Percentiles rank a stretch among this genome's conserved stretches.
phyloP scores from a whole-genome alignment of 2,797 vertebrate genomes.

The Hoplostethus atlanticus region DNA sequence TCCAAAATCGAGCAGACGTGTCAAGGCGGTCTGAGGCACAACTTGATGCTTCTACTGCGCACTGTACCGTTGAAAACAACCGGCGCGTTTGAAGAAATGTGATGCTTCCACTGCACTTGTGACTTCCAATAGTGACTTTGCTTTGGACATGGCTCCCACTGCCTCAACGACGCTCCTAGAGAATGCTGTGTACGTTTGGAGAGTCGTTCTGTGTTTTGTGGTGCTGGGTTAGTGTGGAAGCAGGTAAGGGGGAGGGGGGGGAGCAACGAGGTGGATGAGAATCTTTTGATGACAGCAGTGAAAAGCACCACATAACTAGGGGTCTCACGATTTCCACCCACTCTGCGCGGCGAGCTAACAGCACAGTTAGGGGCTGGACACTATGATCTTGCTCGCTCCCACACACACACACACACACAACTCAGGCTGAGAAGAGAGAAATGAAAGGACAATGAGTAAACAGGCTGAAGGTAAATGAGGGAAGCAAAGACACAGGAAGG shows the following conservation, averaged over 20 bases:
- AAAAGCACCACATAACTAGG: constrained; percentile 52
- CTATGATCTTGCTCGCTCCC: constrained; percentile 26
- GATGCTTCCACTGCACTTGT: not conserved
- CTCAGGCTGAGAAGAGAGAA: not conserved
- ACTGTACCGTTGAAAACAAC: not conserved
- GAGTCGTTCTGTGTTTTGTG: constrained; percentile 23
- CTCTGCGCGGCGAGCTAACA: constrained; percentile 60
- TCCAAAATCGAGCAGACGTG: too few relatives aligned
- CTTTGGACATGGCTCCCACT: constrained; percentile 15
- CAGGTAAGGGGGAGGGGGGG: constrained; percentile 5
- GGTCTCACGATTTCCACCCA: constrained; percentile 77
- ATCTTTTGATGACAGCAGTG: constrained; percentile 60
- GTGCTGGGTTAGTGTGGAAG: constrained; percentile 39
- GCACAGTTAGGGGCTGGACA: constrained; percentile 61
- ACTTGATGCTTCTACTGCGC: not conserved
- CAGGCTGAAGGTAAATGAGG: constrained; percentile 29
- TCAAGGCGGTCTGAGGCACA: too few relatives aligned
- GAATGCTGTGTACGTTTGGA: constrained; percentile 4
- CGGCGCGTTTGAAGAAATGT: constrained; percentile 1
- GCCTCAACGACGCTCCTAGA: constrained; percentile 15
- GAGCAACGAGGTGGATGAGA: constrained; percentile 54
- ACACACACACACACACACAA: constrained; percentile 43
- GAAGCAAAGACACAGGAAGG: constrained; percentile 24
- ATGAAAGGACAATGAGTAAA: constrained; percentile 45
- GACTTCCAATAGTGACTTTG: not conserved